Base-by-base conservation (phyloP, 2,797 vertebrate genomes). In the Phylloscopus collybita region DNA sequence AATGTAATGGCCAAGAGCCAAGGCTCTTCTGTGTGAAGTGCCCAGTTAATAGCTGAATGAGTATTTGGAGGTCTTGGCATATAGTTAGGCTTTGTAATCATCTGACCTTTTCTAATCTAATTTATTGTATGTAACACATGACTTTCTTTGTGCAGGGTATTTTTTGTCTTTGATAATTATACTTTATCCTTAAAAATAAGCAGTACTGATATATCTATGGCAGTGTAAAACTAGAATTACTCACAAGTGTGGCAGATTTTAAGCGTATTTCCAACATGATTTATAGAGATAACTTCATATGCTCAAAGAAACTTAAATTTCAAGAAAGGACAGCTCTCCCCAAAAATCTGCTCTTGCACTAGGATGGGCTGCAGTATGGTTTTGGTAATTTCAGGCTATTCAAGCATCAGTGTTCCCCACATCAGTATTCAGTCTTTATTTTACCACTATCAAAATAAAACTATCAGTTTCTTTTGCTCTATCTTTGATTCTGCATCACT, bases 1-100 rank as follows among this genome's bases (percentile, higher is more conserved):
- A 91, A 82, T 40, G 22, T n/a, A 83, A 61, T 66, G 86, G 90
- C 85, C 59, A 64, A 78, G 40, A 90, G 82, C 72, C 86, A 86
- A 90, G 50, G 36, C 19, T 72, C 20, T 94, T 60, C 60, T 73
- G 51, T n/a, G 51, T 75, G 45, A 75, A 78, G 75, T 47, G 45
- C 47, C 16, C 49, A 87, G 6, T 83, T 83, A 91, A 59, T 86
- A 86, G 34, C 62, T 72, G 59, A 86, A 88, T 36, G 56, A 66
- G 50, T 65, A 50, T 88, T 78, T 78, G 62, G 62, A 88, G n/a
- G 29, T 79, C 75, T 54, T 83, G 66, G 57, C 49, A 49, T 47
- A 23, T n/a, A n/a, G 50, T 67, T 87, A 44, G 54, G 25, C 57
- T 78, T 76, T 65, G 20, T 79, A 75, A 45, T 89, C 56, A 45